Percentiles rank a stretch among this genome's conserved stretches.
Conservation (phyloP, 2,113 vertebrate species). For the Tichodroma muraria region DNA sequence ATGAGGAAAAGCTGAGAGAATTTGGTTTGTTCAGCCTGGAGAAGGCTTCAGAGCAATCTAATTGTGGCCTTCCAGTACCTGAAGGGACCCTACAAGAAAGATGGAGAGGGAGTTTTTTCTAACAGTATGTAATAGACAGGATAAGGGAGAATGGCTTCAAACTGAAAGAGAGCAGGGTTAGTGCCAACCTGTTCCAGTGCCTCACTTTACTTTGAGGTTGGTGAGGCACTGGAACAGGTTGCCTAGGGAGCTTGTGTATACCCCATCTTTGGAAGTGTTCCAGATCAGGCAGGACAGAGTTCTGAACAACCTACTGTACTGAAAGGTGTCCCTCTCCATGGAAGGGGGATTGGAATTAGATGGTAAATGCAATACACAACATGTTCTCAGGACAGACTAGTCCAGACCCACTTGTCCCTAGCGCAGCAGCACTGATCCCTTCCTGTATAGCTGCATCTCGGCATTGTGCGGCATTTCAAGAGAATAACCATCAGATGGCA, state of each 20-base stretch:
- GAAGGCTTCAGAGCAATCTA: neutral
- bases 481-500: constrained; percentile 62
- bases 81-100: neutral
- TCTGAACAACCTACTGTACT: neutral
- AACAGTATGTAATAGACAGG: neutral
- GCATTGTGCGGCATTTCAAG: neutral
- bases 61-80: neutral
- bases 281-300: neutral
- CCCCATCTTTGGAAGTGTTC: neutral
- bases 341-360: neutral
- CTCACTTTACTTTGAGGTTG: neutral
- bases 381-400: neutral
- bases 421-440: neutral
- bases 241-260: neutral
- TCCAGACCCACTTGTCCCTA: neutral
- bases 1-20: neutral
- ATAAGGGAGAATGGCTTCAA: neutral
- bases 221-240: neutral
- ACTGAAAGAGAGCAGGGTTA: neutral
- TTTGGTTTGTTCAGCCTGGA: neutral
- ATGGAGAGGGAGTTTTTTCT: neutral
- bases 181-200: too few species aligned
- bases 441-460: too few species aligned
- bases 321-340: neutral
- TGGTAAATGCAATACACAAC: neutral